These are phyloP conservation scores for Lasioglossum villosulum DNA, from an alignment of 2,888 invertebrate species.

Conservation along the genomic window DNA sequence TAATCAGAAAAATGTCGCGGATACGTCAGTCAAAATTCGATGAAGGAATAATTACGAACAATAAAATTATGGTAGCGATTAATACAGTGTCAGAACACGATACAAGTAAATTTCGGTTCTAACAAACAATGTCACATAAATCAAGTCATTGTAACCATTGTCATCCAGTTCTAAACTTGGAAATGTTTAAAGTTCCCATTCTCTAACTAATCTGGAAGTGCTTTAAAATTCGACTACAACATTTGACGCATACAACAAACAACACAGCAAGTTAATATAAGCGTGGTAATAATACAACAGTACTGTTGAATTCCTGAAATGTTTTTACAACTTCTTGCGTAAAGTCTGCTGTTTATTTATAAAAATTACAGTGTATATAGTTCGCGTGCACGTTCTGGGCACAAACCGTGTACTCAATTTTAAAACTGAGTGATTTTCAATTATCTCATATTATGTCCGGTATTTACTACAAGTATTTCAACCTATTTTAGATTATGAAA, in stretches of 20 bases:
- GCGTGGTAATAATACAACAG: too few relatives aligned
- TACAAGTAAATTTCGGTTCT: neutral
- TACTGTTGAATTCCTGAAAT: too few relatives aligned
- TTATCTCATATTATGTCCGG: neutral
- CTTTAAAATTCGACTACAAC: too few relatives aligned
- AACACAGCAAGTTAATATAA: too few relatives aligned
- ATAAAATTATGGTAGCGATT: neutral
- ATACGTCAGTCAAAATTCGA: neutral
- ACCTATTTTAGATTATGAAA: neutral
- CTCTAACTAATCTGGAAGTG: too few relatives aligned
- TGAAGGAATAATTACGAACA: neutral
- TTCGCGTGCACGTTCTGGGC: neutral
- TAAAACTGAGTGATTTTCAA: neutral
- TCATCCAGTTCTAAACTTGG: too few relatives aligned
- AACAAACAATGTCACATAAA: neutral
- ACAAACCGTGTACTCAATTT: neutral
- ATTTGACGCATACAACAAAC: too few relatives aligned
- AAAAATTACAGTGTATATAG: too few relatives aligned
- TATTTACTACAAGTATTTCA: neutral
- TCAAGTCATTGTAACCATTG: too few relatives aligned
- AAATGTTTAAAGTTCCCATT: too few relatives aligned
- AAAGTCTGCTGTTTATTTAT: neutral
- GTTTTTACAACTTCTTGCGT: neutral
- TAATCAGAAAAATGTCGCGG: neutral
- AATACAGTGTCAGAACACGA: neutral